Evolutionary conservation across 2,113 vertebrate genomes (phyloP).

Genomic region (Ictalurus punctatus): DNA sequence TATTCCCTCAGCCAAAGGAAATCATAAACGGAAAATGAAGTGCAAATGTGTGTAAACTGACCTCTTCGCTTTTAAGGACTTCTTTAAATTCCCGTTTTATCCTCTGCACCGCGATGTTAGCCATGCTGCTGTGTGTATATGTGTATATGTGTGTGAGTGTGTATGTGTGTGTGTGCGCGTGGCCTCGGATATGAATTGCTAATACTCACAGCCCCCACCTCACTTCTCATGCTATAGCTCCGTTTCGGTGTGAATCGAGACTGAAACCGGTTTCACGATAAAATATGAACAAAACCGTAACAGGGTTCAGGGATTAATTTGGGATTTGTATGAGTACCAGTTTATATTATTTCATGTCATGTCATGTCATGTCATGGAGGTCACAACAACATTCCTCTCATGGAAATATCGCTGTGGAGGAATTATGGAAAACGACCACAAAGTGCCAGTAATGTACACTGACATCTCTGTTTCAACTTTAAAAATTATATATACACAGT

Average conservation of each 20-base stretch:
- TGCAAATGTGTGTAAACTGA: slow-evolving; percentile 63
- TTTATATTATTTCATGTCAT: background rate
- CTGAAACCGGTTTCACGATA: background rate
- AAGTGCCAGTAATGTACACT: no score
- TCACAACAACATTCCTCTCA: no score
- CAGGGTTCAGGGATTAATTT: background rate
- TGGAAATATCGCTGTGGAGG: no score
- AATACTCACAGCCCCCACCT: background rate
- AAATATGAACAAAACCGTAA: background rate
- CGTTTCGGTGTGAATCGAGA: background rate
- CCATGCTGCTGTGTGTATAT: slow-evolving; percentile 77
- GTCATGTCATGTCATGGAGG: no score
- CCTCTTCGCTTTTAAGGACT: slow-evolving; percentile 98
- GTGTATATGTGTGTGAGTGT: background rate
- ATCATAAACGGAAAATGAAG: background rate
- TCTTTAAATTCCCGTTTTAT: slow-evolving; percentile 99
- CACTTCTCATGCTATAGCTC: background rate
- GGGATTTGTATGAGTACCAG: background rate
- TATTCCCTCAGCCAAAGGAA: background rate
- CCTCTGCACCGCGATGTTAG: slow-evolving; percentile 97
- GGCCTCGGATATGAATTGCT: background rate
- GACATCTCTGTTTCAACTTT: no score
- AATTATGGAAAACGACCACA: no score
- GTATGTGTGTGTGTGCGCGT: slow-evolving; percentile 28
- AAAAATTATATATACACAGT: no score